Evolutionary conservation across 2,797 vertebrate species (phyloP).

Genomic region (Tolypeutes matacus): DNA sequence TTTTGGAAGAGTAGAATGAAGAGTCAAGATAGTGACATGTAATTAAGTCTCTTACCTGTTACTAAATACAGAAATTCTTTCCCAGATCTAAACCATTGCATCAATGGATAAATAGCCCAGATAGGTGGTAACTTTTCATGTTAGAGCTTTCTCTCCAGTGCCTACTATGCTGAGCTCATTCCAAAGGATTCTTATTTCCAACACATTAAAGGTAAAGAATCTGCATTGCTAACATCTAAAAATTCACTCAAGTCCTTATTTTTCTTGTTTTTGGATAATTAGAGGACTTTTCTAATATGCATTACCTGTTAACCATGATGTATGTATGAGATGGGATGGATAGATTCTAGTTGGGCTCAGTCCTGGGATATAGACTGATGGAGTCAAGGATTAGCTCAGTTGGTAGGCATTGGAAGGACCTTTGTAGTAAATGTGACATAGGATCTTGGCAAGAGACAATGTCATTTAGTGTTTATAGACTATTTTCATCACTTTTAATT

Average conservation of each 20-base stretch:
- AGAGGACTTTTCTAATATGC: background rate
- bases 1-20: conserved; percentile 8
- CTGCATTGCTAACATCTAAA: background rate
- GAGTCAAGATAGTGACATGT: background rate
- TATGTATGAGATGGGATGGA: background rate
- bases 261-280: background rate
- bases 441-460: background rate
- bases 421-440: background rate
- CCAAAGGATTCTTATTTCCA: background rate
- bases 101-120: background rate
- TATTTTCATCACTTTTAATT: background rate
- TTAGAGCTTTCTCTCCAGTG: background rate
- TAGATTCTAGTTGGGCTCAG: background rate
- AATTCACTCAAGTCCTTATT: background rate
- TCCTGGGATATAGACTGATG: background rate
- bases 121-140: background rate
- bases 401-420: background rate
- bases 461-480: background rate
- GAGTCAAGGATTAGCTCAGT: background rate
- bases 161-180: background rate
- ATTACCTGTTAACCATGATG: background rate
- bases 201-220: background rate
- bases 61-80: background rate
- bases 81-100: background rate
- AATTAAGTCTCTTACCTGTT: conserved; percentile 33